Evolutionary conservation across 2,888 invertebrate species (phyloP), one percentile per base, ranked within the genome.

Genomic region (Drosophila subsilvestris): DNA sequence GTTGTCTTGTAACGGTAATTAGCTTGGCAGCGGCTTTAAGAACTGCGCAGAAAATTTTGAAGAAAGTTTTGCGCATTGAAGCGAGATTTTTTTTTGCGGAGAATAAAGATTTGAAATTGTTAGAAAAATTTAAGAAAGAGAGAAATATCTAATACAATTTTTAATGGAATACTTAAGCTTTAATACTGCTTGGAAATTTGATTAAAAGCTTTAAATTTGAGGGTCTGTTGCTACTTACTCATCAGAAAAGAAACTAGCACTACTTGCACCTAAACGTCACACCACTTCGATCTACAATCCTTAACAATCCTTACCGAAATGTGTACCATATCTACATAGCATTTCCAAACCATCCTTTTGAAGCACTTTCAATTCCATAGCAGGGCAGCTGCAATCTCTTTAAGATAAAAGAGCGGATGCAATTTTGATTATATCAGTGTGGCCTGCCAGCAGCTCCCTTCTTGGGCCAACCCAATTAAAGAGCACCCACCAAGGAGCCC

Each of bases 1-100:
- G 14, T 50, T 44, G 54, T 50, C 81, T 63, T 71, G 79, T 80
- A 80, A 80, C 80, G 80, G 80, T 81, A 80, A 79, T 84, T 79
- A 63, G 67, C 53, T 43, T 17, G 62, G n/a, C 7, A 82, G 69
- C 68, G 44, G 29, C 55, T 66, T 48, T 29, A 44, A 14, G 48
- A 29, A 47, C 18, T 47, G 61, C 48, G 63, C 37, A 63, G 45
- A 37, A 50, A 44, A 25, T 18, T 18, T 25, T 27, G 8, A 59
- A n/a, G n/a, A 25, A 49, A 20, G n/a, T 9, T 45, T 62, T 37
- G 25, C 60, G 25, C 25, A 17, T 37, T n/a, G 0, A 27, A 10
- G 62, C 3, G 9, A 4, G 45, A 9, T 9, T 27, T 27, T 27
- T 25, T 25, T 27, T 8, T 9, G 27, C 7, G 14, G 2, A 37